Evolutionary conservation across 2,113 vertebrate genomes (phyloP), one percentile per base, ranked within the genome.

Genomic region (Ginglymostoma cirratum): DNA sequence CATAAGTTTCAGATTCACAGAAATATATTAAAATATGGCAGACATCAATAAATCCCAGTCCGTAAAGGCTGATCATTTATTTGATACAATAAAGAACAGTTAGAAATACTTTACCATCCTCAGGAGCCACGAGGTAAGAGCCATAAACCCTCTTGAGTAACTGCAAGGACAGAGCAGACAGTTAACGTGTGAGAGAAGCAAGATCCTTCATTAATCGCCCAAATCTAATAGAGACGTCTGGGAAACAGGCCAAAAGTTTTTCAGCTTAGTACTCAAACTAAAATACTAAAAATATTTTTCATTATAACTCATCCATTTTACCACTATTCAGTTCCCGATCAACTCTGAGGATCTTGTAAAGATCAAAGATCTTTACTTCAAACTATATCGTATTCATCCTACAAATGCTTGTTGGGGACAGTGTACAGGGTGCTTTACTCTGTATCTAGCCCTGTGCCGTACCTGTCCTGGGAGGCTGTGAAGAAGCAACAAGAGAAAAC

Each of bases 131-230:
- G 97, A 99, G 97, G 97, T 98, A 99, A 96, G 96, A 98, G 96
- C 98, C 99, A 76, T 99, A 99, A 30, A 98, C 97, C 96, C 98
- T 98, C 97, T 99, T 99, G 97, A 99, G 97, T 96, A 99, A 97
- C 99, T 99, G 97, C 70, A 97, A 96, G 96, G 96, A 76, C 96
- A 96, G 90, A 85, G 6, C 17, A 48, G 17, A 61, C 0, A 61
- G 34, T 80, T 94, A 65, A 66, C 17, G 66, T 21, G 3, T 8
- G 55, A 72, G 69, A n/a, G 8, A 95, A 61, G 80, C 12, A 61
- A 30, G 4, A 15, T n/a, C 30, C 21, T 2, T 83, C 21, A 61
- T 27, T 55, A 96, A 93, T 4, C 34, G 19, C 24, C 17, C 61
- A 34, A 76, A 80, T 34, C 5, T 78, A 80, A 38, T 80, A 34